Percentiles rank a stretch among this genome's conserved stretches.
Conservation (phyloP, 2,888 invertebrate genomes). For the Erebia epiphron region DNA sequence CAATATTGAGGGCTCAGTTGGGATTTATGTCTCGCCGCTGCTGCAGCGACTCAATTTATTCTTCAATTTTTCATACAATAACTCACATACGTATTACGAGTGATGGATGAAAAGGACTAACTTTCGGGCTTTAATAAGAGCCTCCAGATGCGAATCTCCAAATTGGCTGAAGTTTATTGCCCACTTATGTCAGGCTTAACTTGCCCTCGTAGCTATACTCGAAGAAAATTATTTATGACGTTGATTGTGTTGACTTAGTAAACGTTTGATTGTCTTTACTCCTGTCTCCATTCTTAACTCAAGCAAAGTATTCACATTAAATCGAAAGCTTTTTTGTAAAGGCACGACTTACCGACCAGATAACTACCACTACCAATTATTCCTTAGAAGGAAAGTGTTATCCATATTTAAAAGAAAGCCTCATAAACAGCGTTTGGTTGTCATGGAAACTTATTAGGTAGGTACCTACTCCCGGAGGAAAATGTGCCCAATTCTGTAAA, state of each 20-base stretch:
- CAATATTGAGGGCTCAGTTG: constrained; percentile 84
- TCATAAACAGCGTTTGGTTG: neutral
- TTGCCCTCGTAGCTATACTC: constrained; percentile 80
- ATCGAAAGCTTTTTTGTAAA: neutral
- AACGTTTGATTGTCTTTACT: constrained; percentile 67
- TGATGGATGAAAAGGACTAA: constrained; percentile 84
- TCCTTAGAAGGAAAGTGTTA: no score
- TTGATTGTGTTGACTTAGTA: constrained; percentile 75
- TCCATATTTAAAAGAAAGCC: neutral
- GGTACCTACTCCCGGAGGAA: neutral
- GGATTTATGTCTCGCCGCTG: constrained; percentile 83
- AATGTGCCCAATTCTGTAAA: no score
- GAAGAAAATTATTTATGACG: constrained; percentile 80
- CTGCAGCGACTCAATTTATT: constrained; percentile 84
- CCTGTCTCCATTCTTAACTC: constrained; percentile 5
- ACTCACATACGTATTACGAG: constrained; percentile 83
- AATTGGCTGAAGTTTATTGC: constrained; percentile 83
- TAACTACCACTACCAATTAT: no score
- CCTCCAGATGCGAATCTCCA: constrained; percentile 83
- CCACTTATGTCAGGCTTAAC: constrained; percentile 83
- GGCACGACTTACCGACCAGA: neutral
- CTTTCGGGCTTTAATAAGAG: constrained; percentile 83
- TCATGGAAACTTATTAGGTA: neutral
- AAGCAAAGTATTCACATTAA: neutral
- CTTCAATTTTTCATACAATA: constrained; percentile 84